A percentile compares a stretch with the other conserved stretches of the same genome.
These are phyloP conservation scores for Synergus umbraculus DNA, from an alignment of 2,888 invertebrate genomes.

Conservation along the genomic window DNA sequence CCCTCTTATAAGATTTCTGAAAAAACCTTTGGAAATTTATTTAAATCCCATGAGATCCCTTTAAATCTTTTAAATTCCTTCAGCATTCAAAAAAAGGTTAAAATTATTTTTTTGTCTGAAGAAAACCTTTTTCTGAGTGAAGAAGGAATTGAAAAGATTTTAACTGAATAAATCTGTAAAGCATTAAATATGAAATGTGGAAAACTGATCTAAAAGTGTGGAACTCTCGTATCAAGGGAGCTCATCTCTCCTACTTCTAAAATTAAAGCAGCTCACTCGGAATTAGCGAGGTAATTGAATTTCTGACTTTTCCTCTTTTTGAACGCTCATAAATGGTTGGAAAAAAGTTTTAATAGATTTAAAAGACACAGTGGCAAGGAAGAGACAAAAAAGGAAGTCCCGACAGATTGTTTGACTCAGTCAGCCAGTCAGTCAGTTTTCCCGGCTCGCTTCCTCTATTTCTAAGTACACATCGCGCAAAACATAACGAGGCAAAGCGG, in stretches of 20 bases:
- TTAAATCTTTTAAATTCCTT: no score
- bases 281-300: not conserved
- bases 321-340: not conserved
- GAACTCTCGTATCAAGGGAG: not conserved
- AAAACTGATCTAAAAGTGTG: not conserved
- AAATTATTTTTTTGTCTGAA: no score
- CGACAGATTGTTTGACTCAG: not conserved
- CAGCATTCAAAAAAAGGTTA: no score
- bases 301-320: not conserved
- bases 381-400: not conserved
- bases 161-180: no score
- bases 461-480: constrained; percentile 7
- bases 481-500: constrained; percentile 28
- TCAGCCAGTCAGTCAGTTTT: not conserved
- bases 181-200: not conserved
- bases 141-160: no score
- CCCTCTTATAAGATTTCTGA: no score
- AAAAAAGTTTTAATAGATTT: not conserved
- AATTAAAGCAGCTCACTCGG: not conserved
- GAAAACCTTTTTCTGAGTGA: no score
- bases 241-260: not conserved
- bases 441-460: not conserved
- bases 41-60: no score
- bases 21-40: no score
- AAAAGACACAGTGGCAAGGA: no score